Percentiles rank a stretch among this genome's conserved stretches.
These are phyloP conservation scores for Tromatobia lineatoria DNA, from an alignment of 2,888 invertebrate genomes.

Conservation along the genomic window DNA sequence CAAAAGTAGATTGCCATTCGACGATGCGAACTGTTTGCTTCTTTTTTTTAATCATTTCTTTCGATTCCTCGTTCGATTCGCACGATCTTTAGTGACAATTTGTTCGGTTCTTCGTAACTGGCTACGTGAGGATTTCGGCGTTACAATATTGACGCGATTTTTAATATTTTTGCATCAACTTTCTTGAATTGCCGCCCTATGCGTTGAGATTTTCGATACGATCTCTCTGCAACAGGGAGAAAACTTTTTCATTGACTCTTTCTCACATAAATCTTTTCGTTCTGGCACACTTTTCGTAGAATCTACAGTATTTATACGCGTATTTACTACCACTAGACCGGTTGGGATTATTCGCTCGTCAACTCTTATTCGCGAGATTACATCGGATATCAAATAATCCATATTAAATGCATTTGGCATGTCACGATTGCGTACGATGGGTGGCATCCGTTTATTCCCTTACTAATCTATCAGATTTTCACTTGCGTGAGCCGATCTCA, in stretches of 20 bases:
- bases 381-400: slow-evolving; percentile 77
- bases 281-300: slow-evolving; percentile 26
- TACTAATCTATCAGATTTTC: not conserved
- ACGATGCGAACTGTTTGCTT: slow-evolving; percentile 32
- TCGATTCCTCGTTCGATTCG: slow-evolving; percentile 38
- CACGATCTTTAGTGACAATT: slow-evolving; percentile 12
- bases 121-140: slow-evolving; percentile 33
- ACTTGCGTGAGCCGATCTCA: not conserved
- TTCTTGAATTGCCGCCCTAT: slow-evolving; percentile 17
- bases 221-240: not conserved
- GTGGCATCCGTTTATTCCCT: slow-evolving; percentile 15
- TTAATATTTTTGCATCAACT: slow-evolving; percentile 30
- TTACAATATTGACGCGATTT: slow-evolving; percentile 53
- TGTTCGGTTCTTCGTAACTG: slow-evolving; percentile 48
- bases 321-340: slow-evolving; percentile 55
- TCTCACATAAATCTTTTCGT: slow-evolving; percentile 26
- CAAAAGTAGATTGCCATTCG: slow-evolving; percentile 41
- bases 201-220: not conserved
- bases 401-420: slow-evolving; percentile 83
- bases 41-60: slow-evolving; percentile 11
- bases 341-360: slow-evolving; percentile 45
- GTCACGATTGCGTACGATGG: slow-evolving; percentile 71
- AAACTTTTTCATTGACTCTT: slow-evolving; percentile 30
- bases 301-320: slow-evolving; percentile 42
- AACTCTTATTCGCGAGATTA: slow-evolving; percentile 47